Conservation (phyloP, 2,797 vertebrate genomes). For the Caiman crocodilus region DNA sequence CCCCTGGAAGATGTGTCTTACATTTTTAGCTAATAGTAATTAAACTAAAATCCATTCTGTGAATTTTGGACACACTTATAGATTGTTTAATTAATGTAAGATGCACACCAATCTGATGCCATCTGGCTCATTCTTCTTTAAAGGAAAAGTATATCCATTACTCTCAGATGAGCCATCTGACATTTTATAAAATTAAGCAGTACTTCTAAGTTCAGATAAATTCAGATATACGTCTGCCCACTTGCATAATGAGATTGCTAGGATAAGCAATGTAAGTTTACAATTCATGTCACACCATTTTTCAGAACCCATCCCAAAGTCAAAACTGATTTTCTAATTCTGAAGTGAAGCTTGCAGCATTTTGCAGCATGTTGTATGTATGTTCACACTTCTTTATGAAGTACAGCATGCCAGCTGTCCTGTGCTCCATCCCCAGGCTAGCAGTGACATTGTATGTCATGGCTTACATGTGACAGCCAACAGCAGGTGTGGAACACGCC, state of each 20-base stretch:
- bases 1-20: neutral
- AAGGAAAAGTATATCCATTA: neutral
- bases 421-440: rapidly evolving
- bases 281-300: neutral
- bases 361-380: neutral
- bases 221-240: neutral
- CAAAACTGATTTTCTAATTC: neutral
- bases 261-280: neutral
- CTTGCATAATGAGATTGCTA: rapidly evolving
- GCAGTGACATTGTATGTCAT: neutral
- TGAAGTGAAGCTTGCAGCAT: neutral
- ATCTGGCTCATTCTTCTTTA: neutral
- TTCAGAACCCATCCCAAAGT: neutral
- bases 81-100: neutral
- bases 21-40: neutral
- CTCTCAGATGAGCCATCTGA: neutral
- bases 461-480: neutral
- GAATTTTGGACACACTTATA: neutral
- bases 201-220: neutral
- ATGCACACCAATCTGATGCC: neutral
- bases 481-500: neutral
- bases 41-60: neutral
- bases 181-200: neutral
- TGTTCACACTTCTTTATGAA: neutral
- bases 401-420: neutral